Evolutionary conservation across 2,888 invertebrate genomes (phyloP).

Genomic region (Habrosyne pyritoides): DNA sequence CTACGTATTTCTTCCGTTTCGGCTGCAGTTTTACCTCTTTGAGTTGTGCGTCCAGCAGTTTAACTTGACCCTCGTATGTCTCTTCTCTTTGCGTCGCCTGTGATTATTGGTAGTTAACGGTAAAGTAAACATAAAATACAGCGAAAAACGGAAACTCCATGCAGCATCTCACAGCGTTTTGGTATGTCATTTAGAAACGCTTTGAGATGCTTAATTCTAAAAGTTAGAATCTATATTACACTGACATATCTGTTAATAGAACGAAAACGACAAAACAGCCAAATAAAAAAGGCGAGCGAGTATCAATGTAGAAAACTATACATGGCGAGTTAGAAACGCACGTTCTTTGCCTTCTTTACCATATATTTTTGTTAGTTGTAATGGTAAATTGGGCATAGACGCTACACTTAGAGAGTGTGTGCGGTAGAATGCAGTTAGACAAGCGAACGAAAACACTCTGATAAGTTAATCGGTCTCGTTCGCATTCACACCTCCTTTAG

Average conservation of each 20-base stretch:
- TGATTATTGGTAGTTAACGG: slow-evolving; percentile 76
- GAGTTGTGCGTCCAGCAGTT: slow-evolving; percentile 93
- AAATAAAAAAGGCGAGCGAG: slow-evolving; percentile 39
- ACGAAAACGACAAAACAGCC: slow-evolving; percentile 58
- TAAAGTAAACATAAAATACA: slow-evolving; percentile 63
- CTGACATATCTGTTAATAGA: slow-evolving; percentile 47
- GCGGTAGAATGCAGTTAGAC: slow-evolving; percentile 75
- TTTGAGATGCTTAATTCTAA: slow-evolving; percentile 45
- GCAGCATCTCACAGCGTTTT: slow-evolving; percentile 53
- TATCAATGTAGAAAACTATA: slow-evolving; percentile 49
- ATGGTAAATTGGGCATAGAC: slow-evolving; percentile 52
- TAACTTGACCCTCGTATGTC: slow-evolving; percentile 95
- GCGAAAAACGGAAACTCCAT: slow-evolving; percentile 68
- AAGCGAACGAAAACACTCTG: slow-evolving; percentile 72
- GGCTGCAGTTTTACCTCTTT: slow-evolving; percentile 91
- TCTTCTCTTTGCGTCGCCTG: slow-evolving; percentile 98
- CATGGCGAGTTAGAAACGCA: slow-evolving; percentile 54
- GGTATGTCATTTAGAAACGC: slow-evolving; percentile 39
- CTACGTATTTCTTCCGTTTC: slow-evolving; percentile 55
- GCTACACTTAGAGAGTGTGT: slow-evolving; percentile 49
- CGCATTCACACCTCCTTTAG: slow-evolving; percentile 97
- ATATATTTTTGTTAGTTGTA: slow-evolving; percentile 29
- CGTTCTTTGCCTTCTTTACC: slow-evolving; percentile 58
- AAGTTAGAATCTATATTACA: slow-evolving; percentile 20
- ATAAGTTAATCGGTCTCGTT: slow-evolving; percentile 58